These are phyloP conservation scores for Linnaemya vulpina DNA, from an alignment of 2,888 invertebrate species.

Conservation along the genomic window DNA sequence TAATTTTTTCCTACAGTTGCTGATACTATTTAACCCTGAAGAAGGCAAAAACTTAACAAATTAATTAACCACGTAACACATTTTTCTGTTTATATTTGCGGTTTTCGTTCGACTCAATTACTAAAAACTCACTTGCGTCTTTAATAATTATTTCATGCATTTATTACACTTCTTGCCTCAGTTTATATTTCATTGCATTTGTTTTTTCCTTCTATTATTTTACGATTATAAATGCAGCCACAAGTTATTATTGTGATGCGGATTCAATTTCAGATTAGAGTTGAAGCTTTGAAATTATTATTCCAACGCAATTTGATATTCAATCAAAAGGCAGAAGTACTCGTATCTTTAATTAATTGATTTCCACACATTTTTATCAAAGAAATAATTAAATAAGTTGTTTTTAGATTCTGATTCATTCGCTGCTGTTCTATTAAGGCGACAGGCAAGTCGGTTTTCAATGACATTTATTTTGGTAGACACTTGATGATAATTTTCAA, in stretches of 20 bases:
- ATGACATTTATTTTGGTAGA: background rate
- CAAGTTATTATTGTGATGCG: slow-evolving; percentile 24
- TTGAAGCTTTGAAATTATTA: slow-evolving; percentile 2
- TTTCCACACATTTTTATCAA: background rate
- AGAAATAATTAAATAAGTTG: no score
- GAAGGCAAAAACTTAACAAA: slow-evolving; percentile 12
- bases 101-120: slow-evolving; percentile 29
- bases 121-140: slow-evolving; percentile 40
- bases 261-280: slow-evolving; percentile 27
- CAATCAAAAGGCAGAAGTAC: no score
- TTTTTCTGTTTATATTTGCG: slow-evolving; percentile 34
- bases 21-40: slow-evolving; percentile 13
- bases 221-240: background rate
- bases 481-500: background rate
- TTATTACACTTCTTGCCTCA: slow-evolving; percentile 31
- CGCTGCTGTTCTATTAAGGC: no score
- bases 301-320: no score
- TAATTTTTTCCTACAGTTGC: background rate
- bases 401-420: no score
- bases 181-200: slow-evolving; percentile 42
- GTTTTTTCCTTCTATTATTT: background rate
- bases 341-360: background rate
- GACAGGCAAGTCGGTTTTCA: no score
- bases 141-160: slow-evolving; percentile 35
- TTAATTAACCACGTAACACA: slow-evolving; percentile 38